Evolutionary conservation across 2,113 vertebrate species (phyloP), one percentile per base, ranked within the genome.

Genomic region (Ascaphus truei): DNA sequence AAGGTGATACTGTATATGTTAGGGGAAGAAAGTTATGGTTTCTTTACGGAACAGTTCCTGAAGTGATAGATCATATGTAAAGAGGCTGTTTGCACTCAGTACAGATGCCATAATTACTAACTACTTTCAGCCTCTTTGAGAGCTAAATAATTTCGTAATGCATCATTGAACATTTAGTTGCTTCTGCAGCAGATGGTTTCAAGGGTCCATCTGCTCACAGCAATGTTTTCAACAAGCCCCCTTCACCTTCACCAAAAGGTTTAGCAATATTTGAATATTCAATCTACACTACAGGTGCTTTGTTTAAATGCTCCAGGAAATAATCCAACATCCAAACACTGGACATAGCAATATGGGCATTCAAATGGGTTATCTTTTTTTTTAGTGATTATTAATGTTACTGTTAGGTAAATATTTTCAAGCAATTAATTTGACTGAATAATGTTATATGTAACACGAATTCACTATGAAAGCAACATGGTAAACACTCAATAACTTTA

Each of bases 211-310:
- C 93, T 95, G 93, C 92, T 93, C 88, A 81, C 79, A 85, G 89
- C 91, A 82, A 93, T 93, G 92, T 93, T 92, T 91, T 92, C 89
- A 89, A 93, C 92, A 93, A 93, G 92, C 89, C 91, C 92, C 90
- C 91, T 91, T 92, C 90, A 93, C 92, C 91, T 93, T 90, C 90
- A 91, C 85, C 86, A 83, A 91, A 89, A 92, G 87, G 85, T 84
- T 88, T 67, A 68, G 80, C 84, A 86, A 72, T 80, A 77, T 88
- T 79, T 80, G 83, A 90, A 90, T 88, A 90, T 89, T 86, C 83
- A 83, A 85, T 76, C 82, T 80, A 85, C 82, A 83, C 76, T 72
- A 81, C 84, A 86, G 85, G 83, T 86, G 77, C 72, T 48, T 81
- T 82, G 71, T 72, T 62, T 37, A 16, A 20, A 37, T 43, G 11